Percentiles rank a stretch among this genome's conserved stretches.
phyloP scores from a whole-genome alignment of 2,797 vertebrate genomes.

The Pteropus rufus region DNA sequence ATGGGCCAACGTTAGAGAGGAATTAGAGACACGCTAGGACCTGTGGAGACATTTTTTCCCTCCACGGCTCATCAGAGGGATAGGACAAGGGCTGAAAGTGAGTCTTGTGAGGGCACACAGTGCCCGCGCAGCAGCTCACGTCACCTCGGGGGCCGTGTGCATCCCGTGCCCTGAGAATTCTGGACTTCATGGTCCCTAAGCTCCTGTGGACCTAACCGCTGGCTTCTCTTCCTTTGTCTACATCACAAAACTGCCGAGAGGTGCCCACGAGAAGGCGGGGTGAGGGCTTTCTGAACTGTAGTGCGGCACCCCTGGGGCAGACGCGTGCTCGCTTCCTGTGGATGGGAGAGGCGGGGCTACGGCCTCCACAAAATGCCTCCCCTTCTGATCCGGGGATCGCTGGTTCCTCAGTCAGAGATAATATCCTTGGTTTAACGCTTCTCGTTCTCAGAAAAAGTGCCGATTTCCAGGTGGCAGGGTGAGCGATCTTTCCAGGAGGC shows the following conservation, averaged over 20 bases:
- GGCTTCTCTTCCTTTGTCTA: background rate
- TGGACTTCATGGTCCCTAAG: too few relatives aligned
- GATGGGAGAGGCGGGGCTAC: accelerated
- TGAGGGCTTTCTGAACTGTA: background rate
- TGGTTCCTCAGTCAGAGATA: background rate
- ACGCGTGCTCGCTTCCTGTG: background rate
- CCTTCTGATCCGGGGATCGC: too few relatives aligned
- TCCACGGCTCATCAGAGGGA: background rate
- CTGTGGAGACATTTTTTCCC: background rate
- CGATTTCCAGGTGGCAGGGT: background rate
- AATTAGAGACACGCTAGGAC: background rate
- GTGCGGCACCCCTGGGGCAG: too few relatives aligned
- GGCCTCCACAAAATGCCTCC: background rate
- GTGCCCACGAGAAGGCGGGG: background rate
- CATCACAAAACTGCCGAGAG: background rate
- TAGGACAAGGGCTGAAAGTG: accelerated
- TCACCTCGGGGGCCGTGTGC: accelerated
- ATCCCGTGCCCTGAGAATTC: background rate
- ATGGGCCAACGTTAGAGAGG: background rate
- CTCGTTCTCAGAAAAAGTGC: background rate
- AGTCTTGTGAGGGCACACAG: accelerated
- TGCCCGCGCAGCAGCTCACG: accelerated
- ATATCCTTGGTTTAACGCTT: background rate
- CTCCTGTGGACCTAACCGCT: background rate
- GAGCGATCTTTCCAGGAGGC: background rate